Conservation (phyloP, 2,113 vertebrate genomes). For the Myotis davidii region DNA sequence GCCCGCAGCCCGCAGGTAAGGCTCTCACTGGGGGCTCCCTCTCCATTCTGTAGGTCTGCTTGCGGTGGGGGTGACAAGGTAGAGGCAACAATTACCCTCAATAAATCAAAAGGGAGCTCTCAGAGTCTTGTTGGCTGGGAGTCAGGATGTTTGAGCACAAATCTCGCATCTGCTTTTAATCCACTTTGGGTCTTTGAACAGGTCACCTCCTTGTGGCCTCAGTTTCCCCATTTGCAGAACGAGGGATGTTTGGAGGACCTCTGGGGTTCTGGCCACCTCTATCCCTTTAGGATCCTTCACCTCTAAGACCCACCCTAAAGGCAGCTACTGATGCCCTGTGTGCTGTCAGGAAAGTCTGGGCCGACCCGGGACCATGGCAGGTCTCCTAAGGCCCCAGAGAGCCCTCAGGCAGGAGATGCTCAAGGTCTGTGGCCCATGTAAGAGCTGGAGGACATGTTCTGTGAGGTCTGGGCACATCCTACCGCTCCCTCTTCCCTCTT, state of each 20-base stretch:
- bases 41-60: neutral
- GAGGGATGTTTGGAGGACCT: neutral
- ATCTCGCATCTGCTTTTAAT: neutral
- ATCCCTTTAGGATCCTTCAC: too few species aligned
- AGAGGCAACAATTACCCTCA: neutral
- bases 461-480: too few species aligned
- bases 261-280: neutral
- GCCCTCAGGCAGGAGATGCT: neutral
- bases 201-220: neutral
- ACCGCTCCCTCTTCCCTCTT: too few species aligned
- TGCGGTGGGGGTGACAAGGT: neutral
- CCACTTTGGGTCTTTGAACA: too few species aligned
- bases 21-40: neutral
- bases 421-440: accelerated
- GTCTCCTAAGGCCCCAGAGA: too few species aligned
- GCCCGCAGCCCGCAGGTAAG: constrained; percentile 85
- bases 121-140: neutral
- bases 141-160: neutral
- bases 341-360: too few species aligned
- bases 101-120: neutral
- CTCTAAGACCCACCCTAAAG: neutral
- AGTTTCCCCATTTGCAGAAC: neutral
- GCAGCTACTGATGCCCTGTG: neutral
- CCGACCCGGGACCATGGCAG: neutral
- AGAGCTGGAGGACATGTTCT: neutral